Percentiles rank a stretch among this genome's conserved stretches.
phyloP scores from a whole-genome alignment of 2,888 invertebrate species.

The Cacoxenus indagator region DNA sequence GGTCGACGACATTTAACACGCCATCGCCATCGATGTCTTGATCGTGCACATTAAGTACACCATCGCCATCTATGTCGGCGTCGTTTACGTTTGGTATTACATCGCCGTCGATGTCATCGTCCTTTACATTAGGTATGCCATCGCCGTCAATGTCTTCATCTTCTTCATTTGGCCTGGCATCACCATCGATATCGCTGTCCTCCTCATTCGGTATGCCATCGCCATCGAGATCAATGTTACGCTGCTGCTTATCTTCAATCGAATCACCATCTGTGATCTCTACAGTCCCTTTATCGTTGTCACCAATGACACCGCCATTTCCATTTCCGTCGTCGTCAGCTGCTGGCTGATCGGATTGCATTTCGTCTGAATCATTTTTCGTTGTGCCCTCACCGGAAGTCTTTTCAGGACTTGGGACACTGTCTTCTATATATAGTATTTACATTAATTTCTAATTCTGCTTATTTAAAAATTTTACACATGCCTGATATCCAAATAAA shows the following conservation, averaged over 20 bases:
- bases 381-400: slow-evolving; percentile 62
- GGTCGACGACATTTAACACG: slow-evolving; percentile 66
- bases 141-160: slow-evolving; percentile 48
- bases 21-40: slow-evolving; percentile 66
- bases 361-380: slow-evolving; percentile 58
- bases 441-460: background rate
- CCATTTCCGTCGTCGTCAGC: slow-evolving; percentile 48
- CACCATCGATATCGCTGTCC: slow-evolving; percentile 31
- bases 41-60: slow-evolving; percentile 66
- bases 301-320: slow-evolving; percentile 51
- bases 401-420: slow-evolving; percentile 51
- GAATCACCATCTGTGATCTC: slow-evolving; percentile 66
- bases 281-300: slow-evolving; percentile 61
- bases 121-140: slow-evolving; percentile 54
- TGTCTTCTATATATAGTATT: slow-evolving; percentile 34
- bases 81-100: slow-evolving; percentile 67
- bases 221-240: slow-evolving; percentile 28
- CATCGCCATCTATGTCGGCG: slow-evolving; percentile 60
- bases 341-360: slow-evolving; percentile 66
- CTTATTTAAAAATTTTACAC: too few relatives aligned
- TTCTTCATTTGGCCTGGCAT: slow-evolving; percentile 13
- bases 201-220: slow-evolving; percentile 24
- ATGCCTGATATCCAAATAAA: too few relatives aligned
- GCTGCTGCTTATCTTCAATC: slow-evolving; percentile 57
- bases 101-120: slow-evolving; percentile 57